Conservation (phyloP, 2,888 invertebrate genomes). For the Octodonta nipae region DNA sequence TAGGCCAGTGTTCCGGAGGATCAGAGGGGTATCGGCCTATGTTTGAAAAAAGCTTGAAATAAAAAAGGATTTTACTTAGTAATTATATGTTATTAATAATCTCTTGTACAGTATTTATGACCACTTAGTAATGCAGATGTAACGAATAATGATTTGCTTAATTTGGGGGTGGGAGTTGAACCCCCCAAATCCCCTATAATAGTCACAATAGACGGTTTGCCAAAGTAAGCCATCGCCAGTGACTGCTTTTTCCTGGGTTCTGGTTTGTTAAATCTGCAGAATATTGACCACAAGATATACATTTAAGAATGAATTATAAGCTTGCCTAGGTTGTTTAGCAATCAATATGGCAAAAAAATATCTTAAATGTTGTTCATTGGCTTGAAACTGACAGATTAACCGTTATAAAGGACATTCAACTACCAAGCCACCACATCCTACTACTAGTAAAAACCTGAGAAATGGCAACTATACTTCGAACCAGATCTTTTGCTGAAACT, state of each 20-base stretch:
- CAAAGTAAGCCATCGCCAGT: constrained; percentile 6
- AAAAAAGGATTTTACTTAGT: no score
- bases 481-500: background rate
- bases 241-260: constrained; percentile 8
- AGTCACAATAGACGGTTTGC: constrained; percentile 3
- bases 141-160: no score
- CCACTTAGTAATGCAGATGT: no score
- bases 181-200: no score
- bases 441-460: background rate
- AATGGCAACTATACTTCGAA: background rate
- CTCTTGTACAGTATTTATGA: no score
- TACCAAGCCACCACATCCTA: constrained; percentile 9
- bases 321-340: constrained; percentile 5
- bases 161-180: no score
- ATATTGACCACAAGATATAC: constrained; percentile 6
- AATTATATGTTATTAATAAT: no score
- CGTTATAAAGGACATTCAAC: constrained; percentile 16
- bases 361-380: constrained; percentile 15
- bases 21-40: no score
- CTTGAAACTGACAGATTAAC: constrained; percentile 16
- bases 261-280: constrained; percentile 5
- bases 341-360: constrained; percentile 3
- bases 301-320: constrained; percentile 2
- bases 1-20: no score
- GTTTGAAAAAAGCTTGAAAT: no score